Base-by-base conservation (phyloP, 1,140 invertebrate genomes). In the Tetramorium simillimum region DNA sequence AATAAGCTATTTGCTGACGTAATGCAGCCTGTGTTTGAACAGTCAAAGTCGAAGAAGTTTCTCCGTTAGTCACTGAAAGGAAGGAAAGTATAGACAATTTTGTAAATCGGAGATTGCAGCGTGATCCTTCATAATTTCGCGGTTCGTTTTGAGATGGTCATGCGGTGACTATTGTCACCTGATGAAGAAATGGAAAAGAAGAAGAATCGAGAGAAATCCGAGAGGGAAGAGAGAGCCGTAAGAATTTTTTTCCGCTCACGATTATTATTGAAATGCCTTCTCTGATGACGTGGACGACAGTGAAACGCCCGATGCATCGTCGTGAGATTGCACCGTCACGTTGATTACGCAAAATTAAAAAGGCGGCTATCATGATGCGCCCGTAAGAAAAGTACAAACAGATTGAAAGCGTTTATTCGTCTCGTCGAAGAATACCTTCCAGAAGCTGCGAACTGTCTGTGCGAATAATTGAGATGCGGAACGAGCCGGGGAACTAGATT, bases 1-100 rank as follows among this genome's bases (percentile, higher is more conserved):
- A 82, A 73, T 24, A 73, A 28, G 40, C 69, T 73, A 62, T 60
- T 84, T 24, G 24, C 14, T 58, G 40, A 43, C 24, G 24, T 84
- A 84, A 84, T 33, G 63, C 37, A 43, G 10, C 37, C 51, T 46
- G 53, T 72, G 46, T 84, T 60, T 73, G 43, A 84, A 84, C 40
- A 69, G 18, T 33, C 40, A 28, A 70, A 37, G 18, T 16, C 12
- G 21, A 72, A 91, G 80, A 90, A 90, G 86, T 89, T 88, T 86
- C 75, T 65, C 85, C 86, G 86, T 85, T 69, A 80, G 78, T 69
- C 75, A 91, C 72, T 76, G 76, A 82, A 72, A 60, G 28, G 51
- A 49, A 81, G 12, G 37, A 72, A 84, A 84, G 67, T 60, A 37
- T 49, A 16, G 46, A 56, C 53, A 84, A 84, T 84, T 73, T 84